Conservation (phyloP, 30 jellyfish, hydroid and myxozoan species). For the Hydractinia echinata region DNA sequence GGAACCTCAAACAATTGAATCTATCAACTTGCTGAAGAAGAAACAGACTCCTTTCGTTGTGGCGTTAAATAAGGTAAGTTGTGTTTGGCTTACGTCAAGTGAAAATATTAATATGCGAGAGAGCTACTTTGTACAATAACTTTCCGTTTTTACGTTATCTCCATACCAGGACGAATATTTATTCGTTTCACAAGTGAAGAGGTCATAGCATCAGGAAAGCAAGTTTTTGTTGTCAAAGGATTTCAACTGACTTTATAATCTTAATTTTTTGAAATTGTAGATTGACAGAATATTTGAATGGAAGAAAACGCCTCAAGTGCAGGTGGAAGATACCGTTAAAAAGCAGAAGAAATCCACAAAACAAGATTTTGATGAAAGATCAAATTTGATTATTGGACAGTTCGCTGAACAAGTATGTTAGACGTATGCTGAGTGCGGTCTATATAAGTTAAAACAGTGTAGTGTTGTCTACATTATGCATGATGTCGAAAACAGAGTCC, state of each 20-base stretch:
- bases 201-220: not conserved
- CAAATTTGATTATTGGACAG: slow-evolving; percentile 56
- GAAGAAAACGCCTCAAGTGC: slow-evolving; percentile 89
- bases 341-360: slow-evolving; percentile 74
- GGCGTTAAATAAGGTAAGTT: slow-evolving; percentile 83
- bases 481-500: too few species aligned
- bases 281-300: slow-evolving; percentile 90
- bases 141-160: too few species aligned
- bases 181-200: not conserved
- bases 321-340: slow-evolving; percentile 81
- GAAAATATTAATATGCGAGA: too few species aligned
- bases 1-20: slow-evolving; percentile 96
- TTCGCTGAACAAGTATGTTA: slow-evolving; percentile 85
- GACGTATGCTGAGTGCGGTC: not conserved
- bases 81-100: too few species aligned
- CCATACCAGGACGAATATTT: too few species aligned
- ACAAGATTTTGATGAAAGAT: slow-evolving; percentile 76
- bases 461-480: too few species aligned
- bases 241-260: not conserved
- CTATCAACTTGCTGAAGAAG: slow-evolving; percentile 66
- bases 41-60: slow-evolving; percentile 97
- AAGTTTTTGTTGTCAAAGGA: too few species aligned
- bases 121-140: too few species aligned
- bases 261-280: slow-evolving; percentile 2
- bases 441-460: too few species aligned